A percentile compares a stretch with the other conserved stretches of the same genome.
Conservation (phyloP, 2,113 vertebrate genomes). For the Cervus canadensis region DNA sequence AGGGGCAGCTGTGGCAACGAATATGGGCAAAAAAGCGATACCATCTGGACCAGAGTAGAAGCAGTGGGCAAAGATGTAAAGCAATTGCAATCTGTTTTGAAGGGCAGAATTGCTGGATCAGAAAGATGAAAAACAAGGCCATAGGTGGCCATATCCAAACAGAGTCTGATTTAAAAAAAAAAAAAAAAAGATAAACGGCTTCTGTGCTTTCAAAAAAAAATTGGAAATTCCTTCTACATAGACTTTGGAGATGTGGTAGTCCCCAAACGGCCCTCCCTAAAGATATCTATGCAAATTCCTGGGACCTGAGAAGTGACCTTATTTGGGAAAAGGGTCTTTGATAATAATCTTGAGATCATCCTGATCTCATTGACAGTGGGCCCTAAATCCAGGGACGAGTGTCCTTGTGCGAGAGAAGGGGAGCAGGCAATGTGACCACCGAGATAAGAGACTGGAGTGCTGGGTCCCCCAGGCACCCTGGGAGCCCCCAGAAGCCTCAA, state of each 20-base stretch:
- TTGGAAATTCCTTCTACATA: not conserved
- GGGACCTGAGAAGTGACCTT: not conserved
- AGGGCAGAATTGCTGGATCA: not conserved
- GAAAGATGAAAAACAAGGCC: not conserved
- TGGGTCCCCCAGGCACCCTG: accelerated
- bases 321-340: not conserved
- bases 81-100: not conserved
- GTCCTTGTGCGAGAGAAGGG: not conserved
- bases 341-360: not conserved
- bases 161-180: not conserved
- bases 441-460: accelerated
- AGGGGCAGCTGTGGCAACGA: not conserved
- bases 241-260: not conserved
- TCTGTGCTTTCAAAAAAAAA: not conserved
- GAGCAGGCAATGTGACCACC: not conserved
- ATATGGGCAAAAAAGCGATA: not conserved
- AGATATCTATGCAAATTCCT: not conserved
- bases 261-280: not conserved
- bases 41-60: not conserved
- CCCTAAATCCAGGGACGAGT: not conserved
- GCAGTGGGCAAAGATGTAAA: not conserved
- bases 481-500: not conserved
- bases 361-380: not conserved
- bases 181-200: not conserved
- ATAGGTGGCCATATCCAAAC: not conserved